These are phyloP conservation scores for Eonycteris spelaea DNA, from an alignment of 2,113 vertebrate genomes.

Conservation along the genomic window DNA sequence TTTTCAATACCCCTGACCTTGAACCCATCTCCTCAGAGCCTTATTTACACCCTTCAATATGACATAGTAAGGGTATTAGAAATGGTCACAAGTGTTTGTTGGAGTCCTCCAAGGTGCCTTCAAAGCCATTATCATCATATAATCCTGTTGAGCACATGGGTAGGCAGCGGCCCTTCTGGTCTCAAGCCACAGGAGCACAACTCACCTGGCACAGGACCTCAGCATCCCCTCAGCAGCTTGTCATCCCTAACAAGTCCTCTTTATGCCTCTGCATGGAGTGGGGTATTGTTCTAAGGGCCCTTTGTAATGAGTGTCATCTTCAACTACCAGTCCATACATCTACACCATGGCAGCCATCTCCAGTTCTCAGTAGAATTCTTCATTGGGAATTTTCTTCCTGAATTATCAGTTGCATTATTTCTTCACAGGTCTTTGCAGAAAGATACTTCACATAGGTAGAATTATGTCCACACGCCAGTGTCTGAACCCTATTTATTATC, in stretches of 20 bases:
- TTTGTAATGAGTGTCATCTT: background rate
- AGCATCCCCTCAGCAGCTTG: background rate
- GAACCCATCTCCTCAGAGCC: background rate
- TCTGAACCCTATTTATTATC: background rate
- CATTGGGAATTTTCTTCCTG: background rate
- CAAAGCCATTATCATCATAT: background rate
- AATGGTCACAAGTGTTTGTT: background rate
- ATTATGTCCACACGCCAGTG: background rate
- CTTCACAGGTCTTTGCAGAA: background rate
- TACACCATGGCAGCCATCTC: background rate
- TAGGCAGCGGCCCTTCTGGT: background rate
- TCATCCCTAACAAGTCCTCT: background rate
- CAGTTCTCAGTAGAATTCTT: background rate
- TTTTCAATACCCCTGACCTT: background rate
- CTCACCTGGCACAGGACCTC: background rate
- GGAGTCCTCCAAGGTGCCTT: background rate
- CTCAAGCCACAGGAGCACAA: background rate
- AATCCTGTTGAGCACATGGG: rapidly evolving
- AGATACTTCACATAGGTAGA: background rate
- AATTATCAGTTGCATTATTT: background rate
- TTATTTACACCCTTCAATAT: background rate
- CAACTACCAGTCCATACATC: background rate
- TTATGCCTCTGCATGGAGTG: background rate
- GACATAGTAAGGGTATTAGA: background rate
- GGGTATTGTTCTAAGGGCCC: background rate